Conservation (phyloP, 2,888 invertebrate genomes). For the Aphidius colemani region DNA sequence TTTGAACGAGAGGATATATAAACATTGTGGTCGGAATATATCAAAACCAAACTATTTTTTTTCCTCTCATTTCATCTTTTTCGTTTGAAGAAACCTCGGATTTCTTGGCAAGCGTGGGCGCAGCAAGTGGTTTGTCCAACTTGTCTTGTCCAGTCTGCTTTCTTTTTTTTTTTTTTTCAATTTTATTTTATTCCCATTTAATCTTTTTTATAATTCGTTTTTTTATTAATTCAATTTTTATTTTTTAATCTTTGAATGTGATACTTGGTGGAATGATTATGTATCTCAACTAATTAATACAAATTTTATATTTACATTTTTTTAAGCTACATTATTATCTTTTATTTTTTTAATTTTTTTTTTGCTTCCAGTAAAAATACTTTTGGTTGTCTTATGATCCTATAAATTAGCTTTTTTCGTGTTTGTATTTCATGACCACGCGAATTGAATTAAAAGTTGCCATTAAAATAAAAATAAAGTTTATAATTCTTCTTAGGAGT, state of each 20-base stretch:
- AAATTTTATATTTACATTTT: neutral
- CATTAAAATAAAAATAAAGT: too few species aligned
- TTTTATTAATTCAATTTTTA: neutral
- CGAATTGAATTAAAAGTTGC: too few species aligned
- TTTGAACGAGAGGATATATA: constrained; percentile 14
- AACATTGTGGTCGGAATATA: constrained; percentile 4
- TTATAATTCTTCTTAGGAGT: too few species aligned
- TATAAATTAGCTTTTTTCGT: too few species aligned
- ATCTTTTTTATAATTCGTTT: neutral
- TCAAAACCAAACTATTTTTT: too few species aligned
- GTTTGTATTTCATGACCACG: too few species aligned
- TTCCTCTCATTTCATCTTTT: neutral
- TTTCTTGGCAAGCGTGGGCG: constrained; percentile 36
- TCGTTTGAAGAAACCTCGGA: constrained; percentile 24
- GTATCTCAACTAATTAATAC: neutral
- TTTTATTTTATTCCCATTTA: neutral
- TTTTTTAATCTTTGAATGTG: neutral
- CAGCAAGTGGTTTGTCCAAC: constrained; percentile 18
- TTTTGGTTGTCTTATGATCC: too few species aligned
- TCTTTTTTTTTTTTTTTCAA: constrained; percentile 1
- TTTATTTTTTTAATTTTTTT: too few species aligned
- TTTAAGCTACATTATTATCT: too few species aligned
- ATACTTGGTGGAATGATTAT: neutral
- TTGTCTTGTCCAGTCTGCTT: constrained; percentile 12
- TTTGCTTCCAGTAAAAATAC: too few species aligned